Evolutionary conservation across 2,113 vertebrate genomes (phyloP), one percentile per base, ranked within the genome.

Genomic region (Nymphicus hollandicus): DNA sequence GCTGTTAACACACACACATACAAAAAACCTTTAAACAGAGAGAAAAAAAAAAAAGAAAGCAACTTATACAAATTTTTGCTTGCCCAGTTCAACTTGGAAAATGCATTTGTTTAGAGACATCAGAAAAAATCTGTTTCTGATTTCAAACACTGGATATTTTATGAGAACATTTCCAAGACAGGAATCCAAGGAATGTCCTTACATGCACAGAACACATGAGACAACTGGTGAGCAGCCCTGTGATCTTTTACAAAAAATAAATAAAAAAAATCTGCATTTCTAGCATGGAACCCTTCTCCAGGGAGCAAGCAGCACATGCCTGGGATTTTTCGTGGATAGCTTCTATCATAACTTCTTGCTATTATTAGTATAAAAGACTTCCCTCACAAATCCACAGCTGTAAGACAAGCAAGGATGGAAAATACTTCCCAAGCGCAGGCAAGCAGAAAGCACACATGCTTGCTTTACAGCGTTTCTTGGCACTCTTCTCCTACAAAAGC

Each of bases 161-260:
- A 97, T 85, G 52, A 94, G 96, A 97, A 96, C 73, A 85, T 66
- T 97, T 96, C 96, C 97, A 97, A 95, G 97, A 97, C 97, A 98
- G 96, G 98, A 98, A 98, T 98, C 93, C 91, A 89, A 98, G 88
- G 98, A 98, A 98, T 98, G 98, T 94, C 95, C 93, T 91, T 95
- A 96, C 77, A 81, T 44, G 47, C 66, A 96, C 84, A 96, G 91
- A 97, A 97, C 89, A 93, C 82, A 94, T 5, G 10, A 97, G 97
- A 98, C 98, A 98, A 98, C 98, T 98, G 98, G 97, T 92, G 85
- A 96, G 94, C 92, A 95, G 87, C 83, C 71, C 95, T 96, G 82
- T 89, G 94, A 95, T 94, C 93, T 89, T 64, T 79, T 11, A 84
- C 71, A 82, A 77, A 86, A 92, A 91, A 86, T 35, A 94, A 94